Percentiles rank a stretch among this genome's conserved stretches.
phyloP scores from a whole-genome alignment of 2,888 invertebrate genomes.

The Limnephilus lunatus region DNA sequence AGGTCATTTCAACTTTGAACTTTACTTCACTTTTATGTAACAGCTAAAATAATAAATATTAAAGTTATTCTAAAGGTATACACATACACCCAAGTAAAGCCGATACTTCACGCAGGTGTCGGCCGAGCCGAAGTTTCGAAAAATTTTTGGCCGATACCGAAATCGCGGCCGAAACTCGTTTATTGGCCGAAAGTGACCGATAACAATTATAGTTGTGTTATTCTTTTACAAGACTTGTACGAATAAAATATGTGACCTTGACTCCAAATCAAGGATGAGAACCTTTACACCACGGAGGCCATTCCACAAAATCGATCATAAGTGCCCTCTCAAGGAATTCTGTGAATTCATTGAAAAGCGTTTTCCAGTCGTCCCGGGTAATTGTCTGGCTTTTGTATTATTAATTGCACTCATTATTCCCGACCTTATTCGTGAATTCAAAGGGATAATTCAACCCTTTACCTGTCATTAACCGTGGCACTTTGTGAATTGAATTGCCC shows the following conservation, averaged over 20 bases:
- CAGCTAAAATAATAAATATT: no score
- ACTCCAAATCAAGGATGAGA: background rate
- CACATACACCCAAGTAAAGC: no score
- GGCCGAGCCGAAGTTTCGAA: no score
- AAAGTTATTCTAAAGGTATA: no score
- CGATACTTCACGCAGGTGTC: no score
- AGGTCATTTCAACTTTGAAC: no score
- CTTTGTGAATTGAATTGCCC: slow-evolving; percentile 6
- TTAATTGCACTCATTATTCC: background rate
- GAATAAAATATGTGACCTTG: background rate
- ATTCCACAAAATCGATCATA: background rate
- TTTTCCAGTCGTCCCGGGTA: background rate
- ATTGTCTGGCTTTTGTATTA: background rate
- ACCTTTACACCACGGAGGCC: background rate
- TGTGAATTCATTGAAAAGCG: background rate
- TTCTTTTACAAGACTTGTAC: no score
- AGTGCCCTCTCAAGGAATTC: background rate
- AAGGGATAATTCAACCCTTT: background rate
- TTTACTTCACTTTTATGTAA: no score
- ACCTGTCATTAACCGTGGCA: slow-evolving; percentile 6
- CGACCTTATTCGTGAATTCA: background rate
- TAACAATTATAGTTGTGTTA: no score
- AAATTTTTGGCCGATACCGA: no score
- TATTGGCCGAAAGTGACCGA: no score
- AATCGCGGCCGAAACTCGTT: no score